phyloP scores from a whole-genome alignment of 2,113 vertebrate genomes.

The Gobio gobio region DNA sequence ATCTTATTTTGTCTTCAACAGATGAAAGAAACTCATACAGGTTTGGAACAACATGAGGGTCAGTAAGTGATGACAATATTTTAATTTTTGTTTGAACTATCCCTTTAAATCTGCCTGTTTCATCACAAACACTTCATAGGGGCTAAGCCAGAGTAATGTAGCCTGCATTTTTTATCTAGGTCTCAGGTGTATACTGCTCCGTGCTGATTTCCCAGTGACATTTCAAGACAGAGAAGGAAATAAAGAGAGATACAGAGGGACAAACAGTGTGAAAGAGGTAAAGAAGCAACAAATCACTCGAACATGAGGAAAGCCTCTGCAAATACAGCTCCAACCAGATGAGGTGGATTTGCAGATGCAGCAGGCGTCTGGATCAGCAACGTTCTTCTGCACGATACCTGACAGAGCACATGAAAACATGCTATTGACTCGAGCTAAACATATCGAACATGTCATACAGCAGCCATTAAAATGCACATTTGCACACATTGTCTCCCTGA shows the following conservation, averaged over 20 bases:
- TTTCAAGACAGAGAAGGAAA: slow-evolving; percentile 60
- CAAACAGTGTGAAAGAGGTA: slow-evolving; percentile 22
- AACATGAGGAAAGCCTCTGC: slow-evolving; percentile 69
- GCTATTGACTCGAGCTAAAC: not conserved
- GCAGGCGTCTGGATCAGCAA: slow-evolving; percentile 67
- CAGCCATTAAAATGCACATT: not conserved
- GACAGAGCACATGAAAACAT: slow-evolving; percentile 41
- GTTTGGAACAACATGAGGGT: too few relatives aligned
- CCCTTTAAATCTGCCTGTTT: not conserved
- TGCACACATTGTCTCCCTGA: not conserved
- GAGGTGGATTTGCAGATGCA: slow-evolving; percentile 63
- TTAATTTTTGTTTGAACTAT: too few relatives aligned
- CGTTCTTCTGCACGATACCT: slow-evolving; percentile 49
- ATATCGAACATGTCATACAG: not conserved
- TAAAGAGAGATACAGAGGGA: not conserved
- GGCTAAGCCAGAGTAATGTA: slow-evolving; percentile 52
- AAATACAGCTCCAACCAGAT: not conserved
- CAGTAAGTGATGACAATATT: too few relatives aligned
- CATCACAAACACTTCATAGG: slow-evolving; percentile 51
- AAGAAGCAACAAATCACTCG: slow-evolving; percentile 66
- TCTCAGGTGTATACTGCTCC: slow-evolving; percentile 66
- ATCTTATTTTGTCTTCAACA: too few relatives aligned
- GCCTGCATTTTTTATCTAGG: slow-evolving; percentile 71
- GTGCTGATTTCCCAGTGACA: slow-evolving; percentile 70
- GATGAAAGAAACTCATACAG: too few relatives aligned